Evolutionary conservation across 2,888 invertebrate species (phyloP).

Genomic region (Homarus gammarus): DNA sequence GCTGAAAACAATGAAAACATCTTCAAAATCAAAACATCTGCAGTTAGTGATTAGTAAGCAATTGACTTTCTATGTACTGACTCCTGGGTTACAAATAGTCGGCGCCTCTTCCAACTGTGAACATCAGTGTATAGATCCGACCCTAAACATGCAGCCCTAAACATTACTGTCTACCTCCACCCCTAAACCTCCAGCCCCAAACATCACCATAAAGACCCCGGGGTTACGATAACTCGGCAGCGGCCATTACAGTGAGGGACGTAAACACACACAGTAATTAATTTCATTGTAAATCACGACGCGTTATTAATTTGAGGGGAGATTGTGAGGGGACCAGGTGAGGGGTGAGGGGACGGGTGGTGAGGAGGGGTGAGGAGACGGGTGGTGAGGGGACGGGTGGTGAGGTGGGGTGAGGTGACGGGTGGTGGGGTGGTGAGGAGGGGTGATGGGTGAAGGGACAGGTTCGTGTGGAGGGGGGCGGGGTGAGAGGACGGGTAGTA

Average conservation of each 20-base stretch:
- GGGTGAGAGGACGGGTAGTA: not conserved
- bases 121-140: too few relatives aligned
- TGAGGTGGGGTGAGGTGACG: not conserved
- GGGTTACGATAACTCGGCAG: too few relatives aligned
- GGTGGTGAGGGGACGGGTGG: not conserved
- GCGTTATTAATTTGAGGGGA: constrained; percentile 15
- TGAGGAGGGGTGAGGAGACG: not conserved
- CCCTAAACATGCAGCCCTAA: too few relatives aligned
- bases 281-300: constrained; percentile 6
- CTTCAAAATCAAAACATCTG: too few relatives aligned
- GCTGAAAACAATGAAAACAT: not conserved
- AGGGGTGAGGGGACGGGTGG: not conserved
- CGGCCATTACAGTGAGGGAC: too few relatives aligned
- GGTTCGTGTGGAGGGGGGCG: not conserved
- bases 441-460: constrained; percentile 1
- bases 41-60: too few relatives aligned
- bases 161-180: too few relatives aligned
- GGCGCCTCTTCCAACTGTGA: too few relatives aligned
- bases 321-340: not conserved
- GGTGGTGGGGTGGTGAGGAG: not conserved
- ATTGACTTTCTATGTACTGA: too few relatives aligned
- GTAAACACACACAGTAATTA: constrained; percentile 1
- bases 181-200: too few relatives aligned
- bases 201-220: too few relatives aligned
- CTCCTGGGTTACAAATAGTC: too few relatives aligned